Conservation (phyloP, 2,888 invertebrate genomes). For the Acrobasis consociella region DNA sequence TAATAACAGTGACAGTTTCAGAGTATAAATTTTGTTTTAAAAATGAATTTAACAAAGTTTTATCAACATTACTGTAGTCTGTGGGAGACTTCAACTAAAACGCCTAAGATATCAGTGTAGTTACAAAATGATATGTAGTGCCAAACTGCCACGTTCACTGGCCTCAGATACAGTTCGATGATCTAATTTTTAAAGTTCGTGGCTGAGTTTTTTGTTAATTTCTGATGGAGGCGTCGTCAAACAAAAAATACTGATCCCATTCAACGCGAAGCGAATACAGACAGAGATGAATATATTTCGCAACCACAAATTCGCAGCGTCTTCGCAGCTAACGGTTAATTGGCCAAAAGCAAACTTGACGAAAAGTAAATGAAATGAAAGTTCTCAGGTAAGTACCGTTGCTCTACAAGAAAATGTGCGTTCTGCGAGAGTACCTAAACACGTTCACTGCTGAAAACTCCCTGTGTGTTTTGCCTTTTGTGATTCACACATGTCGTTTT, state of each 20-base stretch:
- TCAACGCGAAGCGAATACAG: slow-evolving; percentile 52
- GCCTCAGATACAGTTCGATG: slow-evolving; percentile 72
- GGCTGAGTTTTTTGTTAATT: slow-evolving; percentile 61
- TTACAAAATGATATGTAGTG: neutral
- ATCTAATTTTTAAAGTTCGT: slow-evolving; percentile 70
- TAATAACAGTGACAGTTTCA: no score
- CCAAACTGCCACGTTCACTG: slow-evolving; percentile 54
- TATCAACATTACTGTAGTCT: no score
- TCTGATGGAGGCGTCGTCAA: slow-evolving; percentile 50
- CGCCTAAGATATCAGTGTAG: no score
- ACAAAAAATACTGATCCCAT: slow-evolving; percentile 65
- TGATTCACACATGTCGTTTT: no score
- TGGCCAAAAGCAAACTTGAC: slow-evolving; percentile 62
- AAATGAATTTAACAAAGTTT: no score
- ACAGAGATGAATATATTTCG: slow-evolving; percentile 48
- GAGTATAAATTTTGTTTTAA: no score
- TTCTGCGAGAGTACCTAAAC: slow-evolving; percentile 23
- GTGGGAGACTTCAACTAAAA: no score
- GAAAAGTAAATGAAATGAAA: slow-evolving; percentile 69
- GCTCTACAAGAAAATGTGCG: slow-evolving; percentile 40
- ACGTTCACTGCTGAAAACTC: no score
- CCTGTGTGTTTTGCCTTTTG: no score
- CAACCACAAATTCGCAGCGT: slow-evolving; percentile 42
- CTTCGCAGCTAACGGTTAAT: slow-evolving; percentile 60
- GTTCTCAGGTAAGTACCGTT: slow-evolving; percentile 58